Percentiles rank a stretch among this genome's conserved stretches.
Conservation (phyloP, 2,797 vertebrate genomes). For the Eulemur mongoz region DNA sequence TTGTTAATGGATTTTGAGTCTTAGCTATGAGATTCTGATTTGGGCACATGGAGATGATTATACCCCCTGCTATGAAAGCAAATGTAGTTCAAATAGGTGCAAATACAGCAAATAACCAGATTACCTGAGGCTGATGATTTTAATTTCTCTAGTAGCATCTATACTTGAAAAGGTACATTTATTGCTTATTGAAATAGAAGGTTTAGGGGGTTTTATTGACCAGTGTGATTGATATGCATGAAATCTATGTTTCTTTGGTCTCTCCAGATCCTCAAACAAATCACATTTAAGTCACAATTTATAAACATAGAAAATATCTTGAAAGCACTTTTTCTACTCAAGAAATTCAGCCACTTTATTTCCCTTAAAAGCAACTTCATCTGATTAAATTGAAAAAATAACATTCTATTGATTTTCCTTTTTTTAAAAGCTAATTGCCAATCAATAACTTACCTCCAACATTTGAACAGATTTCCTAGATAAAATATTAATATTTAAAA, state of each 20-base stretch:
- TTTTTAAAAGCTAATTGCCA: not conserved
- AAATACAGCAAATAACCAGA: not conserved
- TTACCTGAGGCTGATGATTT: not conserved
- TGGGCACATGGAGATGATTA: not conserved
- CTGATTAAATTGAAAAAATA: not conserved
- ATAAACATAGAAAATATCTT: not conserved
- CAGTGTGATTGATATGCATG: not conserved
- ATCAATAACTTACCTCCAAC: not conserved
- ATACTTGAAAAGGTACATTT: not conserved
- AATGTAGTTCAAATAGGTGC: not conserved
- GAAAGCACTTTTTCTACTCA: not conserved
- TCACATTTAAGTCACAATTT: constrained; percentile 19
- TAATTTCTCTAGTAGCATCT: not conserved
- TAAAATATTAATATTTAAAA: constrained; percentile 40
- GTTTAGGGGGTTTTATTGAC: not conserved
- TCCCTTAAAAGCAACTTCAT: not conserved
- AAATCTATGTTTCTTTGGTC: constrained; percentile 1
- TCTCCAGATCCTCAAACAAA: not conserved
- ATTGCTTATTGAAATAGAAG: not conserved
- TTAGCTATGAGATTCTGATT: not conserved
- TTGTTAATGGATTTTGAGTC: constrained; percentile 9
- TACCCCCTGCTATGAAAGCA: not conserved
- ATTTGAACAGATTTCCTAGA: constrained; percentile 34
- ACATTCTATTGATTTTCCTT: not conserved
- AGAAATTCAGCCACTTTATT: not conserved